Conservation (phyloP, 2,113 vertebrate species). For the Epinephelus fuscoguttatus region DNA sequence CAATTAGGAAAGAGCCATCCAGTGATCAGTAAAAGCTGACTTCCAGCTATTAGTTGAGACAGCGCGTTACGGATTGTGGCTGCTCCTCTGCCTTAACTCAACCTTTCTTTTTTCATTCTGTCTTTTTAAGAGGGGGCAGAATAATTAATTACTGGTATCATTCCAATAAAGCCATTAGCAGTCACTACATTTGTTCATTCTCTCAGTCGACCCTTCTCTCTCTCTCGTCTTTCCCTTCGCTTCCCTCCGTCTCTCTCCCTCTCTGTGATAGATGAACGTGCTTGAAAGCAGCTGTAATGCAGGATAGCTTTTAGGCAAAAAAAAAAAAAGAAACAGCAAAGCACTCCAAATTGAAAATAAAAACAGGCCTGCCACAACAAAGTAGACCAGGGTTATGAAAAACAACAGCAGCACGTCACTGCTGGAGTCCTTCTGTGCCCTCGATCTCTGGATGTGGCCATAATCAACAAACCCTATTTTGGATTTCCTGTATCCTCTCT, state of each 20-base stretch:
- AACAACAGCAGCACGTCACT: conserved; percentile 43
- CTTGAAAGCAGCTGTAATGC: conserved; percentile 64
- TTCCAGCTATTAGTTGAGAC: conserved; percentile 75
- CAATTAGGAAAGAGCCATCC: conserved; percentile 71
- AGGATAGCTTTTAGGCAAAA: conserved; percentile 59
- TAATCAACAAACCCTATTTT: conserved; percentile 7
- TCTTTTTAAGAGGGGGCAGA: conserved; percentile 59
- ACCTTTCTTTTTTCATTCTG: conserved; percentile 44
- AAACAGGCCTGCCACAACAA: conserved; percentile 59
- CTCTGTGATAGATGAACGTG: conserved; percentile 65
- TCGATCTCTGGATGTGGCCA: conserved; percentile 9
- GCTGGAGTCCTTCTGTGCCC: conserved; percentile 20
- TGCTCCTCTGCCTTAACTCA: conserved; percentile 69
- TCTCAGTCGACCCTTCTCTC: conserved; percentile 33
- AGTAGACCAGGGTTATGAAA: conserved; percentile 31
- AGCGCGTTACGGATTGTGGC: conserved; percentile 75
- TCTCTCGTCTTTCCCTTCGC: background rate
- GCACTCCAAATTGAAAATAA: conserved; percentile 47
- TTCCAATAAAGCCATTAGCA: conserved; percentile 85
- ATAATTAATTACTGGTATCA: conserved; percentile 83
- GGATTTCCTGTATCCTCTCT: conserved; percentile 18
- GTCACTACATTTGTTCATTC: conserved; percentile 61
- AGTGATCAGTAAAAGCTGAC: conserved; percentile 77
- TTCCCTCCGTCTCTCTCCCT: conserved; percentile 9
- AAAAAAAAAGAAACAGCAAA: conserved; percentile 25